These are phyloP conservation scores for Thera britannica DNA, from an alignment of 2,888 invertebrate species.

Conservation along the genomic window DNA sequence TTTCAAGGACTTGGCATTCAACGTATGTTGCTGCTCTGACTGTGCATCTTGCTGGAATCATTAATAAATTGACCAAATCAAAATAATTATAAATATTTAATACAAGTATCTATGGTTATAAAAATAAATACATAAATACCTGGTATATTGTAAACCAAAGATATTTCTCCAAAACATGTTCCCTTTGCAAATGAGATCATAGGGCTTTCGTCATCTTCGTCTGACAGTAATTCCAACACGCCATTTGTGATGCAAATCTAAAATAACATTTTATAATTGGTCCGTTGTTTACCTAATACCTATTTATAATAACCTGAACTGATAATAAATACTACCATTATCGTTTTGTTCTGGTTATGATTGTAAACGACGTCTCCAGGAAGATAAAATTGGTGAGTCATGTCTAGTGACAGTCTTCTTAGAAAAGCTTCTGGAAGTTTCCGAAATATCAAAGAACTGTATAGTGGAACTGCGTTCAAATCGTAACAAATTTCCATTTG, in stretches of 20 bases:
- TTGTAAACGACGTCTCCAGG: slow-evolving; percentile 80
- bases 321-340: slow-evolving; percentile 69
- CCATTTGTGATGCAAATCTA: slow-evolving; percentile 81
- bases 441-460: slow-evolving; percentile 79
- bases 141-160: slow-evolving; percentile 78
- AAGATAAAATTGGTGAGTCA: slow-evolving; percentile 82
- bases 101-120: no score
- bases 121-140: slow-evolving; percentile 48
- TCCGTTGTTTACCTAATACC: background rate
- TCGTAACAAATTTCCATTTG: slow-evolving; percentile 83
- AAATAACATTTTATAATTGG: slow-evolving; percentile 18
- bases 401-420: slow-evolving; percentile 76
- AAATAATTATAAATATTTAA: no score
- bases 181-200: slow-evolving; percentile 82
- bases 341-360: slow-evolving; percentile 79
- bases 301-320: slow-evolving; percentile 24
- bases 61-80: background rate
- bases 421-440: slow-evolving; percentile 82
- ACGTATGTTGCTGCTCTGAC: slow-evolving; percentile 82
- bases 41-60: slow-evolving; percentile 72
- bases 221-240: slow-evolving; percentile 78
- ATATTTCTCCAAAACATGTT: slow-evolving; percentile 82
- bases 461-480: slow-evolving; percentile 78
- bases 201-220: slow-evolving; percentile 82
- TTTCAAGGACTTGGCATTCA: slow-evolving; percentile 81